Conservation (phyloP, 2,113 vertebrate species). For the Seriola aureovittata region DNA sequence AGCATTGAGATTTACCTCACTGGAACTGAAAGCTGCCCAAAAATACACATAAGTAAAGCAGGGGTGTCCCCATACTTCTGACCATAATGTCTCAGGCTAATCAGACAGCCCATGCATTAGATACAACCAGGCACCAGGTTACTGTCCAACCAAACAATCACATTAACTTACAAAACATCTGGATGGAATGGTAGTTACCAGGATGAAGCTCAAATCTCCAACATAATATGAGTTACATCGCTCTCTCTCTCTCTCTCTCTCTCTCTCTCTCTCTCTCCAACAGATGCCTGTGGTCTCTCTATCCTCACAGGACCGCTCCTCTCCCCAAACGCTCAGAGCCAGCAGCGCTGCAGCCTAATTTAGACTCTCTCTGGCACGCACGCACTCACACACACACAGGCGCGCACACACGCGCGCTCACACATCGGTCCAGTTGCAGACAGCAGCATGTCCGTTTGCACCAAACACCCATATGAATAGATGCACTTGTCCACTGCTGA, state of each 20-base stretch:
- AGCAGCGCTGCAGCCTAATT: slow-evolving; percentile 52
- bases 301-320: slow-evolving; percentile 45
- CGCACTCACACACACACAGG: slow-evolving; percentile 2
- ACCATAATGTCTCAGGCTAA: too few relatives aligned
- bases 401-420: background rate
- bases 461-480: background rate
- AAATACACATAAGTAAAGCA: too few relatives aligned
- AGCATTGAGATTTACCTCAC: background rate
- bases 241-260: slow-evolving; percentile 10
- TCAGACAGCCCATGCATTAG: background rate
- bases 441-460: background rate
- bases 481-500: background rate
- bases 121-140: background rate
- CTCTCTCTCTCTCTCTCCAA: slow-evolving; percentile 5
- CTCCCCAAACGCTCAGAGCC: slow-evolving; percentile 38
- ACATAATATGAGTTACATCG: background rate
- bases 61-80: too few relatives aligned
- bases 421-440: background rate
- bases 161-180: background rate
- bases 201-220: background rate
- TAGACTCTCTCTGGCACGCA: slow-evolving; percentile 31
- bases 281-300: slow-evolving; percentile 35
- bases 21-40: too few relatives aligned
- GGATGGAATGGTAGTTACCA: background rate
- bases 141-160: background rate